Evolutionary conservation across 2,888 invertebrate species (phyloP).

Genomic region (Calliscelio sp.): DNA sequence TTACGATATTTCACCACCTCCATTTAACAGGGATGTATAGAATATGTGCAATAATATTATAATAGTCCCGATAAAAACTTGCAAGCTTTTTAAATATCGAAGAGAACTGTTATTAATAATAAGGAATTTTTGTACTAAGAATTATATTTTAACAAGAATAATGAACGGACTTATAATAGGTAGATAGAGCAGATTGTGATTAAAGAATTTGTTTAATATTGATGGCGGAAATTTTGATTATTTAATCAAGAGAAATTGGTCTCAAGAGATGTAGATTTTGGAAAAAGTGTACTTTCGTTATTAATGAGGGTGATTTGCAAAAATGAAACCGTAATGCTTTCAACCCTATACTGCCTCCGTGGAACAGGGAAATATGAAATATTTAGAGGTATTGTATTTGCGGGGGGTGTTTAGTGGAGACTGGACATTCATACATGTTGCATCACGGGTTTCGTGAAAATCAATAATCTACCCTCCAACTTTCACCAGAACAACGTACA

Average conservation of each 20-base stretch:
- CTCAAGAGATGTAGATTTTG: too few relatives aligned
- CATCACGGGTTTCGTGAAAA: slow-evolving; percentile 40
- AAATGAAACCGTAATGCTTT: slow-evolving; percentile 77
- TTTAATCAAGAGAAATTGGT: too few relatives aligned
- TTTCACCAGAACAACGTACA: neutral
- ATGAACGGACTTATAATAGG: too few relatives aligned
- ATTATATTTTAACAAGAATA: too few relatives aligned
- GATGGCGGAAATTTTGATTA: too few relatives aligned
- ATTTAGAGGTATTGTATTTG: slow-evolving; percentile 46
- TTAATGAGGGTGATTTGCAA: slow-evolving; percentile 50
- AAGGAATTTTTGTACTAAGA: neutral
- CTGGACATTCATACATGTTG: slow-evolving; percentile 36
- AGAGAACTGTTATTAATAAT: too few relatives aligned
- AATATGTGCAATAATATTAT: slow-evolving; percentile 29
- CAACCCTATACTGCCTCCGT: slow-evolving; percentile 80
- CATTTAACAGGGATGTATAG: slow-evolving; percentile 81
- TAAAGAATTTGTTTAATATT: too few relatives aligned
- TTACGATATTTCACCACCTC: slow-evolving; percentile 82
- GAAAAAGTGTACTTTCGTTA: slow-evolving; percentile 1
- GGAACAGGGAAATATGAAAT: slow-evolving; percentile 77
- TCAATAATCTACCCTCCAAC: slow-evolving; percentile 44
- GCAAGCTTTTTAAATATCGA: neutral
- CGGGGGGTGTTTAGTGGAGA: slow-evolving; percentile 53
- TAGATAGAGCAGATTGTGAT: too few relatives aligned
- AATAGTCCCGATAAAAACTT: too few relatives aligned